Evolutionary conservation across 2,113 vertebrate genomes (phyloP), one percentile per base, ranked within the genome.

Genomic region (Toxotes jaculatrix): DNA sequence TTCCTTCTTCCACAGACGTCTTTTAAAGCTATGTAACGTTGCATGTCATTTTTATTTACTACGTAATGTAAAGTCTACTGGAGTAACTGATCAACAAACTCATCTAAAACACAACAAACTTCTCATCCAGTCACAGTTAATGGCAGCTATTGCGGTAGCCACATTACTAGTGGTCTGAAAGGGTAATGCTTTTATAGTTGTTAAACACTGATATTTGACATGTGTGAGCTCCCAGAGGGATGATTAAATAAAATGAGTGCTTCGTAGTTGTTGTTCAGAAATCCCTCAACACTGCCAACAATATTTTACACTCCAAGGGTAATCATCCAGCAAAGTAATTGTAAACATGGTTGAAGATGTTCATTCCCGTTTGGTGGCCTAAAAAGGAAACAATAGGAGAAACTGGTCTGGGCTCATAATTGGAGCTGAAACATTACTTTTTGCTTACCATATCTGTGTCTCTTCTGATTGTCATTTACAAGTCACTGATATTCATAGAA

Each of bases 81-180:
- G 27, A 74, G 21, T 23, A 56, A 72, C 62, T 47, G 21, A 12
- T 61, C 53, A 60, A 40, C 61, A 61, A 47, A 64, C 53, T 11
- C 31, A 8, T 47, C 49, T 55, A 8, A 3, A 64, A 75, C 36
- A 79, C 45, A 70, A 71, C 71, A 73, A 62, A 51, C 63, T 56
- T 4, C 16, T 10, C n/a, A 73, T 23, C 3, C 14, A 74, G 40
- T n/a, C 11, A 3, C 7, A 11, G 40, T 62, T 47, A 53, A 36
- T 23, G 38, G 9, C 9, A 43, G 27, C 7, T 43, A 2, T 40
- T 53, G 17, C 9, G 2, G 10, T 7, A 27, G 23, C 21, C 53
- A 10, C 32, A 1, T 21, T 4, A 63, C 11, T n/a, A 12, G 3
- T 40, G 34, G 7, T 17, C 3, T 36, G 1, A 0, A 14, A 45